A percentile compares a stretch with the other conserved stretches of the same genome.
Evolutionary conservation across 2,888 invertebrate species (phyloP).

Genomic region (Hipparchia sbordonii): DNA sequence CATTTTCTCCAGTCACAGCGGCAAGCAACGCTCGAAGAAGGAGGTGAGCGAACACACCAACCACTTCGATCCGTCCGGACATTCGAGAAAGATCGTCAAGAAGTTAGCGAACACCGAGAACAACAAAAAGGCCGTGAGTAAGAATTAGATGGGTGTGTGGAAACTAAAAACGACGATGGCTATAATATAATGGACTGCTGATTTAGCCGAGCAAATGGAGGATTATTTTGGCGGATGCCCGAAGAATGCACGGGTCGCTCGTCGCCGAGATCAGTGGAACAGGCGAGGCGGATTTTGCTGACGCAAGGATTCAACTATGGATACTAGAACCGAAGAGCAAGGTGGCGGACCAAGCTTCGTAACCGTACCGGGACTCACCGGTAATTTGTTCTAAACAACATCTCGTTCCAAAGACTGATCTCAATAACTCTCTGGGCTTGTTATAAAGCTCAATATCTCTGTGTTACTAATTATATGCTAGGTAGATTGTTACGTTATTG

Average conservation of each 20-base stretch:
- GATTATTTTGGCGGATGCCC: slow-evolving; percentile 70
- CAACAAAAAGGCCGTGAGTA: slow-evolving; percentile 85
- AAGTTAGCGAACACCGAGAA: slow-evolving; percentile 93
- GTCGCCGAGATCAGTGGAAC: slow-evolving; percentile 77
- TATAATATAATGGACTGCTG: slow-evolving; percentile 64
- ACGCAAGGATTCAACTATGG: slow-evolving; percentile 68
- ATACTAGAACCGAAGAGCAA: slow-evolving; percentile 54
- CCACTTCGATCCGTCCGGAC: slow-evolving; percentile 95
- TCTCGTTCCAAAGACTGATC: slow-evolving; percentile 76
- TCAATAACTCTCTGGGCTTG: slow-evolving; percentile 70
- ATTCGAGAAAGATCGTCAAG: slow-evolving; percentile 94
- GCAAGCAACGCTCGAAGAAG: slow-evolving; percentile 94
- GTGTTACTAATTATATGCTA: slow-evolving; percentile 75
- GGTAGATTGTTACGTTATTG: slow-evolving; percentile 69
- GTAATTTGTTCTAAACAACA: slow-evolving; percentile 53
- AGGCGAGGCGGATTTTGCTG: slow-evolving; percentile 69
- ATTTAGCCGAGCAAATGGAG: slow-evolving; percentile 71
- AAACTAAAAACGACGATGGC: slow-evolving; percentile 61
- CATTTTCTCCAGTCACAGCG: slow-evolving; percentile 92
- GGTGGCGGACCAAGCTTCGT: slow-evolving; percentile 51
- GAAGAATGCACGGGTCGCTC: slow-evolving; percentile 65
- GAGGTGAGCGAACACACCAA: slow-evolving; percentile 95
- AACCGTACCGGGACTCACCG: slow-evolving; percentile 44
- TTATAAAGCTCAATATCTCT: slow-evolving; percentile 75
- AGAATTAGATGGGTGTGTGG: slow-evolving; percentile 56